These are phyloP conservation scores for Siniperca scherzeri DNA, from an alignment of 2,797 vertebrate genomes.

Conservation along the genomic window DNA sequence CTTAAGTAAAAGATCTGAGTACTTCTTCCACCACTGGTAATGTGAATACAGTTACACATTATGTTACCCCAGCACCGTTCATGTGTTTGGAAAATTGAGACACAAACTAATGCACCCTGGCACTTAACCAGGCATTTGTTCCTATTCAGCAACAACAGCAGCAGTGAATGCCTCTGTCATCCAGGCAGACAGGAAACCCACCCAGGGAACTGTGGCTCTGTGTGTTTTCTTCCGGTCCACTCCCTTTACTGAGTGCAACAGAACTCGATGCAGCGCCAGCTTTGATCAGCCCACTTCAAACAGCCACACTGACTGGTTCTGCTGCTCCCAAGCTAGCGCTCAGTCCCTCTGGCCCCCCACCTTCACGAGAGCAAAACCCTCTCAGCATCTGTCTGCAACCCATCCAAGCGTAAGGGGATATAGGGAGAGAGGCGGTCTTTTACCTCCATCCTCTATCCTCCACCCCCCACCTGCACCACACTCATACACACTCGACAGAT, in stretches of 20 bases:
- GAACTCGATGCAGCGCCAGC: conserved; percentile 55
- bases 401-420: conserved; percentile 65
- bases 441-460: conserved; percentile 52
- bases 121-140: conserved; percentile 37
- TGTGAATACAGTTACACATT: conserved; percentile 2
- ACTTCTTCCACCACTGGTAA: background rate
- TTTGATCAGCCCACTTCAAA: conserved; percentile 81
- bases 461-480: conserved; percentile 52
- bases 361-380: conserved; percentile 52
- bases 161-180: conserved; percentile 33
- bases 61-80: background rate
- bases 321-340: conserved; percentile 45
- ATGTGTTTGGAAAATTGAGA: conserved; percentile 24
- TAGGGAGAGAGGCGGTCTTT: conserved; percentile 54
- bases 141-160: conserved; percentile 7
- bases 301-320: conserved; percentile 57
- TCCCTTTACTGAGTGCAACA: conserved; percentile 55
- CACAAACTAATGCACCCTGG: conserved; percentile 31
- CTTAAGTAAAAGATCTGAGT: background rate
- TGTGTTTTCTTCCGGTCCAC: conserved; percentile 55
- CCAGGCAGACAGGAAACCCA: conserved; percentile 49
- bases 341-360: conserved; percentile 37
- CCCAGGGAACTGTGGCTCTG: conserved; percentile 47
- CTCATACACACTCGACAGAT: conserved; percentile 57
- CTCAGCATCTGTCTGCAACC: conserved; percentile 59